Conservation (phyloP, 2,797 vertebrate species). For the Bradypodion ventrale region DNA sequence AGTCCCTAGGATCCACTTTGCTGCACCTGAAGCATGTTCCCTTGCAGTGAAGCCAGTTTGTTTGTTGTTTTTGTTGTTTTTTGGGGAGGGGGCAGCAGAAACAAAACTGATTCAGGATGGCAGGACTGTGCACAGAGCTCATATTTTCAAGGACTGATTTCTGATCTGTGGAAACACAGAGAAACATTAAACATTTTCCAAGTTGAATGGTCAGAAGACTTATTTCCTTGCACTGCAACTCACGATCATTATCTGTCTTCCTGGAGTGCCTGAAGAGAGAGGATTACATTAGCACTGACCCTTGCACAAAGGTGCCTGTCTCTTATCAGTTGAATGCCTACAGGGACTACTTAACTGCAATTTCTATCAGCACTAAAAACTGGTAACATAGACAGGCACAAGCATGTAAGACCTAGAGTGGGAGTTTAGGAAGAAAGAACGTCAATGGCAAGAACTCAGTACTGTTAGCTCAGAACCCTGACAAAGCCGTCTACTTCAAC, state of each 20-base stretch:
- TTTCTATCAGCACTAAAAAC: not conserved
- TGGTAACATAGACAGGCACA: not conserved
- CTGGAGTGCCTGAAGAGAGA: not conserved
- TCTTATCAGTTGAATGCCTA: not conserved
- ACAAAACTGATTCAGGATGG: conserved; percentile 69
- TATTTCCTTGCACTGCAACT: conserved; percentile 4
- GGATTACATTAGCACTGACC: not conserved
- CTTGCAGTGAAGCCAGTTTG: conserved; percentile 84
- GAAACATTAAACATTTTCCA: not conserved
- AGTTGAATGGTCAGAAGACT: not conserved
- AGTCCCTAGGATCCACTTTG: conserved; percentile 57
- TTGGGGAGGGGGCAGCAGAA: conserved; percentile 86
- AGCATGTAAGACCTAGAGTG: not conserved
- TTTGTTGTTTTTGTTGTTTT: no score
- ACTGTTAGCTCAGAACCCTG: not conserved
- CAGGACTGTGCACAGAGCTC: conserved; percentile 69
- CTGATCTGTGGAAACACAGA: conserved; percentile 67
- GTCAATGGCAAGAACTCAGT: not conserved
- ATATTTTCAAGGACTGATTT: conserved; percentile 75
- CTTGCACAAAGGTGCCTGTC: fast-evolving
- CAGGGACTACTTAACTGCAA: not conserved
- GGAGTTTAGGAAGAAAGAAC: not conserved
- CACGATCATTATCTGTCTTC: not conserved
- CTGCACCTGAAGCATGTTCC: conserved; percentile 58
- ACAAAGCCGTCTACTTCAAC: not conserved